Conservation (phyloP, 2,113 vertebrate species). For the Grantiella picta region DNA sequence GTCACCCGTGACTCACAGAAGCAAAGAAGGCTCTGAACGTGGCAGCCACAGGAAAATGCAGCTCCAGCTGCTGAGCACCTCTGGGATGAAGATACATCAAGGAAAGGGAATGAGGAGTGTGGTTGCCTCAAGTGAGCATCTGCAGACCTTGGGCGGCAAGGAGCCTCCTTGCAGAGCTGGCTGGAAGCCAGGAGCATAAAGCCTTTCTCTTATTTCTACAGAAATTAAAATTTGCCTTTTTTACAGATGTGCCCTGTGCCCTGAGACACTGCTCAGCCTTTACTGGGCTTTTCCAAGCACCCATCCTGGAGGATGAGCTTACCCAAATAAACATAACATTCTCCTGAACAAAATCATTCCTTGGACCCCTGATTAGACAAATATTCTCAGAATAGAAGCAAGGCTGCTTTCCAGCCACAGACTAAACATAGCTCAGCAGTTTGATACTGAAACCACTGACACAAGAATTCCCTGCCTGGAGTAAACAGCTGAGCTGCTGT, state of each 20-base stretch:
- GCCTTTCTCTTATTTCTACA: not conserved
- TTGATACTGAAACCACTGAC: not conserved
- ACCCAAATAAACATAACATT: constrained; percentile 15
- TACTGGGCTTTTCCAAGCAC: not conserved
- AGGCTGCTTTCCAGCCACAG: constrained; percentile 22
- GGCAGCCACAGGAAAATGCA: not conserved
- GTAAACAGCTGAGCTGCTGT: not conserved
- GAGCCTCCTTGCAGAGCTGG: not conserved
- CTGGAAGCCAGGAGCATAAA: not conserved
- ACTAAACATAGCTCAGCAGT: constrained; percentile 41
- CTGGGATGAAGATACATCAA: not conserved
- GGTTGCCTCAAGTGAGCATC: not conserved
- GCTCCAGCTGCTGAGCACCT: not conserved
- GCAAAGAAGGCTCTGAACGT: not conserved
- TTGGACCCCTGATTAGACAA: constrained; percentile 4
- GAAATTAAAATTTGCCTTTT: not conserved
- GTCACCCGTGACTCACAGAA: not conserved
- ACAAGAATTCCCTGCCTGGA: not conserved
- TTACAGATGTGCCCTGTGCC: not conserved
- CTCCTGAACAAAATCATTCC: not conserved
- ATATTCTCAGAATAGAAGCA: constrained; percentile 41
- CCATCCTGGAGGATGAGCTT: not conserved
- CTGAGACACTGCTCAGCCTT: not conserved
- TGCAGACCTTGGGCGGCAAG: fast-evolving
- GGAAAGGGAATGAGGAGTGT: not conserved